Evolutionary conservation across 2,797 vertebrate genomes (phyloP).

Genomic region (Astyanax mexicanus): DNA sequence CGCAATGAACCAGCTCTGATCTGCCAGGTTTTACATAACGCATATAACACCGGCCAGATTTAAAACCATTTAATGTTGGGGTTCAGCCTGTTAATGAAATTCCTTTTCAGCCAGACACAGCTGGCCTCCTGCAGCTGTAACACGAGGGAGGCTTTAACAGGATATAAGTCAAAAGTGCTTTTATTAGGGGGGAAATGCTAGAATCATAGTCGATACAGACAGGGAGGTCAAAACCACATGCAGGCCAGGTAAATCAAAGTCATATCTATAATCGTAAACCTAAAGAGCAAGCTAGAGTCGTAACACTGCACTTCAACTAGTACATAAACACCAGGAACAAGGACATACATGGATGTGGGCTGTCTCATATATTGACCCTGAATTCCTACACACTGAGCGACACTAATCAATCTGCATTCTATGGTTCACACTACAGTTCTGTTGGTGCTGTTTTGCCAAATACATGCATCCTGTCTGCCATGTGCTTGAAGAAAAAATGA

Average conservation of each 20-base stretch:
- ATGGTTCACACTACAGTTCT: too few relatives aligned
- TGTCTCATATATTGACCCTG: too few relatives aligned
- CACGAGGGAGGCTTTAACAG: neutral
- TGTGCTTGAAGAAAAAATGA: too few relatives aligned
- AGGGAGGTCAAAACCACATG: neutral
- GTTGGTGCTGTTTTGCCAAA: too few relatives aligned
- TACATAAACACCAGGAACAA: neutral
- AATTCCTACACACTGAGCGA: too few relatives aligned
- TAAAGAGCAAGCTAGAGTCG: neutral
- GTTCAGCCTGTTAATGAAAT: conserved; percentile 72
- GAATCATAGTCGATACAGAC: neutral
- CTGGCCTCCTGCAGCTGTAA: conserved; percentile 24
- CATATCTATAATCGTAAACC: neutral
- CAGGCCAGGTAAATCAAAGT: neutral
- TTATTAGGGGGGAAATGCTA: neutral
- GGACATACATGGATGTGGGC: too few relatives aligned
- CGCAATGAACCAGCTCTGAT: conserved; percentile 63
- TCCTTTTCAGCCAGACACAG: conserved; percentile 63
- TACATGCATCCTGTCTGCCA: too few relatives aligned
- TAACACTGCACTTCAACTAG: neutral
- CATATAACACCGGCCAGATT: conserved; percentile 61
- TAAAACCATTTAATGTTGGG: conserved; percentile 69
- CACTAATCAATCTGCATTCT: too few relatives aligned
- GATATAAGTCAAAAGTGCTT: neutral
- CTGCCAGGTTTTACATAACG: conserved; percentile 68